Conservation (phyloP, 2,888 invertebrate species). For the Calameuta filiformis region DNA sequence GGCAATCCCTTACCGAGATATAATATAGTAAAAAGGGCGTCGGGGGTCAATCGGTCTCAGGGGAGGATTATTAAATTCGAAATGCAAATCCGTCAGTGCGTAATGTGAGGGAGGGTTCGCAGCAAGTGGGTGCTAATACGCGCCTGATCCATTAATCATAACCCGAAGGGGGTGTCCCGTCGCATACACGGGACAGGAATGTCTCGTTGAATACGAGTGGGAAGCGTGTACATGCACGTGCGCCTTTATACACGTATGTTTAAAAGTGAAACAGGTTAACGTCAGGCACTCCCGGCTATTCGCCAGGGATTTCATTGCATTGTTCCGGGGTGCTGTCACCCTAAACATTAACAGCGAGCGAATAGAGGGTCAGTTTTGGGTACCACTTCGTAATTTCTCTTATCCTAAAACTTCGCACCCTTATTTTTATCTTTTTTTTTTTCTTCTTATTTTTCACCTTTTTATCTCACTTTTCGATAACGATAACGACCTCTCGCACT, state of each 20-base stretch:
- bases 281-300: slow-evolving; percentile 39
- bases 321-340: slow-evolving; percentile 56
- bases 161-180: slow-evolving; percentile 44
- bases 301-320: slow-evolving; percentile 40
- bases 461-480: slow-evolving; percentile 5
- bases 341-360: slow-evolving; percentile 62
- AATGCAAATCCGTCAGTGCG: slow-evolving; percentile 54
- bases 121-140: slow-evolving; percentile 51
- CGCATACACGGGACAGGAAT: slow-evolving; percentile 4
- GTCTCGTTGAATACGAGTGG: slow-evolving; percentile 12
- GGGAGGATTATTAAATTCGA: slow-evolving; percentile 63
- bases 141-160: slow-evolving; percentile 65
- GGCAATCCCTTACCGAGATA: background rate
- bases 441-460: background rate
- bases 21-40: background rate
- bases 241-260: slow-evolving; percentile 8
- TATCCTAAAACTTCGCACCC: slow-evolving; percentile 34
- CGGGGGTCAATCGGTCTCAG: slow-evolving; percentile 53
- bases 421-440: slow-evolving; percentile 20
- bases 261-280: slow-evolving; percentile 25
- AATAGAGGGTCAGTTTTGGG: slow-evolving; percentile 53
- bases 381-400: slow-evolving; percentile 31
- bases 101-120: background rate
- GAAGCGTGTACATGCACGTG: slow-evolving; percentile 27
- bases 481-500: slow-evolving; percentile 23